Evolutionary conservation across 2,888 invertebrate genomes (phyloP).

Genomic region (Miltochrista miniata): DNA sequence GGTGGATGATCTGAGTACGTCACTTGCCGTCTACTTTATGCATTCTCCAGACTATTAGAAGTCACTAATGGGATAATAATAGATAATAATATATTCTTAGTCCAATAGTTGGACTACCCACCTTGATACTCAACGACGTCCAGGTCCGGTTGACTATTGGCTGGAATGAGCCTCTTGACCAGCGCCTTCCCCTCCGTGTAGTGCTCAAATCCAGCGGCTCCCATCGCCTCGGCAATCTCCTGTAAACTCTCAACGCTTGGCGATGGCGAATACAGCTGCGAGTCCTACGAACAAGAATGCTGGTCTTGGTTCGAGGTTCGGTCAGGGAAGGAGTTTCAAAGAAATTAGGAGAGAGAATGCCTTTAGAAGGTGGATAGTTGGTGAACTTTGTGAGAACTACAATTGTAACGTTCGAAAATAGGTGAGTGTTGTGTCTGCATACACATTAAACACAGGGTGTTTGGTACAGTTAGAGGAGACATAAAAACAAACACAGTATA

Average conservation of each 20-base stretch:
- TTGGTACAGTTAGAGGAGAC: background rate
- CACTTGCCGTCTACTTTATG: no score
- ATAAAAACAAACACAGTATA: no score
- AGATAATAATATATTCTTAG: no score
- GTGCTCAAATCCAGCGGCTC: constrained; percentile 79
- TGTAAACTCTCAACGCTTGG: constrained; percentile 74
- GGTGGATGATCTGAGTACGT: no score
- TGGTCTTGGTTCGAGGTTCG: constrained; percentile 3
- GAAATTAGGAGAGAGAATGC: background rate
- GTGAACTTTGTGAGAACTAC: background rate
- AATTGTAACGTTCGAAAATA: background rate
- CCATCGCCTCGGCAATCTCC: constrained; percentile 79
- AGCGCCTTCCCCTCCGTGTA: constrained; percentile 72
- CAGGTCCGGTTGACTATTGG: constrained; percentile 65
- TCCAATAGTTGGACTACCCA: constrained; percentile 21
- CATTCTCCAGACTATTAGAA: no score
- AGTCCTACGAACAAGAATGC: constrained; percentile 49
- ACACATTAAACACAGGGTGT: no score
- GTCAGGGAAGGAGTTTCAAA: background rate
- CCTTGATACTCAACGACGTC: constrained; percentile 82
- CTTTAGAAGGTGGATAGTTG: background rate
- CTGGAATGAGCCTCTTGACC: constrained; percentile 73
- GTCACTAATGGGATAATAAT: no score
- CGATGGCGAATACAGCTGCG: constrained; percentile 58
- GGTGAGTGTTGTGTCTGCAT: background rate